Conservation (phyloP, 2,888 invertebrate species). For the Agrotis exclamationis region DNA sequence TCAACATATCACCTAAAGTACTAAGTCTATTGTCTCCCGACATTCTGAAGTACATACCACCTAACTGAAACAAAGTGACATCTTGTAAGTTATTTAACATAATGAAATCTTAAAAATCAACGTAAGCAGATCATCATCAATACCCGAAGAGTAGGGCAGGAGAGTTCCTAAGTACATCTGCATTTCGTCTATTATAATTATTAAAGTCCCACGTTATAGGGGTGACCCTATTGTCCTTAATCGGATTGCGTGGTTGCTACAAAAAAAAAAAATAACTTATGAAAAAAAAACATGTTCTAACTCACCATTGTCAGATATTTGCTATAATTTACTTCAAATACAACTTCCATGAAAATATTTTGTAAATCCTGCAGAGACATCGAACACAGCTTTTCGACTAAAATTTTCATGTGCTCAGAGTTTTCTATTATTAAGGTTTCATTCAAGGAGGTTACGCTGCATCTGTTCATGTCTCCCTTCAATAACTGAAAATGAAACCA, state of each 20-base stretch:
- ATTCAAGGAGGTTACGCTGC: constrained; percentile 72
- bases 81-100: not conserved
- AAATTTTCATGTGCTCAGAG: constrained; percentile 69
- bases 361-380: constrained; percentile 82
- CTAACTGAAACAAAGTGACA: constrained; percentile 75
- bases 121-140: not conserved
- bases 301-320: constrained; percentile 90
- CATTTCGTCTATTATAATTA: no score
- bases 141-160: not conserved
- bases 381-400: constrained; percentile 85
- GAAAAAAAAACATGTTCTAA: not conserved
- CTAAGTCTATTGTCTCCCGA: constrained; percentile 85
- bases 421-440: constrained; percentile 69
- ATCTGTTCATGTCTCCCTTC: constrained; percentile 77
- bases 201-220: no score
- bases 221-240: no score
- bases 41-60: constrained; percentile 87
- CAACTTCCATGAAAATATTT: constrained; percentile 82
- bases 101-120: not conserved
- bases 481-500: constrained; percentile 76
- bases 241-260: no score
- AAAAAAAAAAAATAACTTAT: no score
- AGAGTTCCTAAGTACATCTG: no score
- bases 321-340: constrained; percentile 88
- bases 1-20: constrained; percentile 83